Conservation (phyloP, 2,888 invertebrate species). For the Brachyptera putata region DNA sequence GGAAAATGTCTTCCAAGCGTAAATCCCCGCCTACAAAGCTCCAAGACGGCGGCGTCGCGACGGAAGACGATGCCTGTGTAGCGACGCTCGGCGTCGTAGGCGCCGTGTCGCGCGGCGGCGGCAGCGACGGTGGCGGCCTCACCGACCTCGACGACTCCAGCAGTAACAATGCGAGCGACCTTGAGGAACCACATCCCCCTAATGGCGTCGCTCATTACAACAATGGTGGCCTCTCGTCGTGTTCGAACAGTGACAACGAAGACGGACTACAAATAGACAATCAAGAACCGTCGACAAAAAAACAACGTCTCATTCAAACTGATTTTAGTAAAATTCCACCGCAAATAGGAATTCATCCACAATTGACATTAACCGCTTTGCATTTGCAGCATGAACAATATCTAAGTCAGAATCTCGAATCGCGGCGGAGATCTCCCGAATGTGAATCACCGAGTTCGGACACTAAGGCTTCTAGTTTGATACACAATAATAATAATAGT, state of each 20-base stretch:
- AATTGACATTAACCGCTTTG: slow-evolving; percentile 33
- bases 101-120: slow-evolving; percentile 46
- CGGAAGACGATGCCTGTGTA: slow-evolving; percentile 44
- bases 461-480: slow-evolving; percentile 48
- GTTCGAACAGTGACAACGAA: slow-evolving; percentile 35
- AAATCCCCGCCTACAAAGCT: slow-evolving; percentile 93
- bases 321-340: slow-evolving; percentile 37
- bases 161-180: slow-evolving; percentile 33
- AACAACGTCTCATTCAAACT: slow-evolving; percentile 41
- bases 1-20: slow-evolving; percentile 96
- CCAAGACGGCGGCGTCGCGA: slow-evolving; percentile 62
- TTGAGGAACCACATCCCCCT: slow-evolving; percentile 35
- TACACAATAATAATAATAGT: slow-evolving; percentile 38
- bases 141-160: slow-evolving; percentile 33
- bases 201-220: slow-evolving; percentile 43
- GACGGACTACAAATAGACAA: slow-evolving; percentile 44
- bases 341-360: slow-evolving; percentile 31
- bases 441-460: slow-evolving; percentile 68
- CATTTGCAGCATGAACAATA: slow-evolving; percentile 56
- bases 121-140: slow-evolving; percentile 30
- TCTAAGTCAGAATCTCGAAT: slow-evolving; percentile 41
- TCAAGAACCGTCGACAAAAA: slow-evolving; percentile 44
- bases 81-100: slow-evolving; percentile 45
- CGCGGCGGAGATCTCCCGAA: slow-evolving; percentile 58
- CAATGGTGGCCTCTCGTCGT: slow-evolving; percentile 43